Conservation (phyloP, 2,113 vertebrate species). For the Isurus oxyrinchus region DNA sequence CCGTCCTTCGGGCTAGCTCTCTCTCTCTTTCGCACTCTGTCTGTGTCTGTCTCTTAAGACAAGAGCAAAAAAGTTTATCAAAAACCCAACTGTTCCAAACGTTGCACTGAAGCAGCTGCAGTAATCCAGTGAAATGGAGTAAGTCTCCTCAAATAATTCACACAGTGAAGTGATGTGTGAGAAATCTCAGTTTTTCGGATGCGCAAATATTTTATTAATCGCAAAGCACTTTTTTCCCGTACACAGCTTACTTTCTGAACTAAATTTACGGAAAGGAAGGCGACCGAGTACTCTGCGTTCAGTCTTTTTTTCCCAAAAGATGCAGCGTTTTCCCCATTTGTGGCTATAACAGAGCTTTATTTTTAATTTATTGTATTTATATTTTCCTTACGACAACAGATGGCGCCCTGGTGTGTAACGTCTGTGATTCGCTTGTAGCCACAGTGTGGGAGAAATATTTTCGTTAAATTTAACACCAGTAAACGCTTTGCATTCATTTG, state of each 20-base stretch:
- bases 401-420: constrained; percentile 10
- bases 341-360: neutral
- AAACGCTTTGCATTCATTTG: neutral
- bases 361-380: too few species aligned
- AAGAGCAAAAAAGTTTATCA: neutral
- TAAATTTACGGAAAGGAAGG: neutral
- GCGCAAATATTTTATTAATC: neutral
- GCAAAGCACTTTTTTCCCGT: neutral
- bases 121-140: neutral
- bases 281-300: neutral
- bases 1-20: constrained; percentile 7
- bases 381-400: neutral
- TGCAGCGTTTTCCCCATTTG: neutral
- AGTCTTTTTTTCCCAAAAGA: neutral
- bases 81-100: neutral
- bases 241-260: neutral
- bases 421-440: neutral
- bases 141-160: neutral
- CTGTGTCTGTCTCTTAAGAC: neutral
- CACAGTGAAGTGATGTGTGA: neutral
- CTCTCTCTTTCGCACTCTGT: too few species aligned
- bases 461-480: neutral
- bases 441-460: neutral
- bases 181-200: neutral
- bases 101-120: neutral